A percentile compares a stretch with the other conserved stretches of the same genome.
Conservation (phyloP, 2,797 vertebrate species). For the Eidolon dupreanum region DNA sequence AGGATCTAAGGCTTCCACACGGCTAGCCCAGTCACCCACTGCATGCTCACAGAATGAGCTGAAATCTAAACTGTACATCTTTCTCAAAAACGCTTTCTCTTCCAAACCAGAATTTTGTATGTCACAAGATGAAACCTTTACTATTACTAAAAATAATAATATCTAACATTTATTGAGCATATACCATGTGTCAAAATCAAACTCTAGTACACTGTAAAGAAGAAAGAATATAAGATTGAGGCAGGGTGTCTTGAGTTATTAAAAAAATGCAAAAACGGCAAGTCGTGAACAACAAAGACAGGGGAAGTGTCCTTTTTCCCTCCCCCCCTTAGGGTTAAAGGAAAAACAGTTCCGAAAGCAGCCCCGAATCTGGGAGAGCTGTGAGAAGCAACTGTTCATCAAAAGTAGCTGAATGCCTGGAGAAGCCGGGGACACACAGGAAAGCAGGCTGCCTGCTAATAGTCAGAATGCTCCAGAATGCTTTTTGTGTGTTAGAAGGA, state of each 20-base stretch:
- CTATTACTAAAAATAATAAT: neutral
- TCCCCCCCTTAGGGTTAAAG: neutral
- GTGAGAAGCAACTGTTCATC: neutral
- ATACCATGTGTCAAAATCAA: neutral
- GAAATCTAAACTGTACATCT: neutral
- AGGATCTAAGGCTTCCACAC: neutral
- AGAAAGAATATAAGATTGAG: neutral
- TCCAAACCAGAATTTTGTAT: neutral
- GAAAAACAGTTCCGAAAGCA: neutral
- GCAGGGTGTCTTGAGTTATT: neutral
- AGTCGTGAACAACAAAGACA: neutral
- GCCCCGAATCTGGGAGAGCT: neutral
- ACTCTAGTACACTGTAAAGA: neutral
- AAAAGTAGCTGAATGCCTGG: neutral
- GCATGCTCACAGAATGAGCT: neutral
- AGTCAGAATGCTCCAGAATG: neutral
- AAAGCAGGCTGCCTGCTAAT: neutral
- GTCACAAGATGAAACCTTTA: neutral
- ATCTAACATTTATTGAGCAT: neutral
- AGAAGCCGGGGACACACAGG: fast-evolving
- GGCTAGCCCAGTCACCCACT: neutral
- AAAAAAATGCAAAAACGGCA: neutral
- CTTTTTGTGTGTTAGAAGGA: constrained; percentile 41
- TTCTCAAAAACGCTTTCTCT: neutral
- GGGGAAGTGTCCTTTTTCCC: neutral